Base-by-base conservation (phyloP, 92 coral and sea anemone genomes). In the Epizoanthus rinbou region DNA sequence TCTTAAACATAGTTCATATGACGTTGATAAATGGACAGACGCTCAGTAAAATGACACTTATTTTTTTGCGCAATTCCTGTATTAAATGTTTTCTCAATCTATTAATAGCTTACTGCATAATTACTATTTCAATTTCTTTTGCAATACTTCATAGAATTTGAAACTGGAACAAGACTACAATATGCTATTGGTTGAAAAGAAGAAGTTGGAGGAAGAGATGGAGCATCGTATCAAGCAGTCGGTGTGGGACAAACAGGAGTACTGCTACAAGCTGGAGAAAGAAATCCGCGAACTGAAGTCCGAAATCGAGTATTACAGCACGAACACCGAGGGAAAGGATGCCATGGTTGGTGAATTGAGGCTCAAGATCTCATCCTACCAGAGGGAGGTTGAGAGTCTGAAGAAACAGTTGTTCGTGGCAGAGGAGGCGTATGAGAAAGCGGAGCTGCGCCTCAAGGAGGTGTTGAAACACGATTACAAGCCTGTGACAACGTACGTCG, bases 361-460 rank as follows among this genome's bases (percentile, higher is more conserved):
- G 45, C 69, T 87, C 31, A 87, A 82, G 58, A 35, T 87, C 54
- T 24, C 67, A 1, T 37, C 70, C 59, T 21, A 72, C 24, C 90
- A 87, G 90, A 14, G 79, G 66, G 74, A 73, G 64, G 41, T 65
- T 5, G 90, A 87, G 68, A 74, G 57, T 10, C 67, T 87, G 71
- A 82, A 81, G 83, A 87, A 87, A 13, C 86, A 87, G 63, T 50
- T 81, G 11, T 87, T 69, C 43, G 76, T 87, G 14, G 90, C 90
- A 8, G 90, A 87, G 24, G 90, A 87, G 64, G 90, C 90, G 33
- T 87, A 87, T 52, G 90, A 87, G 62, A 87, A 87, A 50, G 90
- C 90, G 1, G 90, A 87, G 74, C 47, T 73, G 15, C 86, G 86
- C 41, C 83, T 87, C 67, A 87, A 87, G 86, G 90, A 87, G 22